Evolutionary conservation across 2,113 vertebrate species (phyloP), one percentile per base, ranked within the genome.

Genomic region (Ageneiosus marmoratus): DNA sequence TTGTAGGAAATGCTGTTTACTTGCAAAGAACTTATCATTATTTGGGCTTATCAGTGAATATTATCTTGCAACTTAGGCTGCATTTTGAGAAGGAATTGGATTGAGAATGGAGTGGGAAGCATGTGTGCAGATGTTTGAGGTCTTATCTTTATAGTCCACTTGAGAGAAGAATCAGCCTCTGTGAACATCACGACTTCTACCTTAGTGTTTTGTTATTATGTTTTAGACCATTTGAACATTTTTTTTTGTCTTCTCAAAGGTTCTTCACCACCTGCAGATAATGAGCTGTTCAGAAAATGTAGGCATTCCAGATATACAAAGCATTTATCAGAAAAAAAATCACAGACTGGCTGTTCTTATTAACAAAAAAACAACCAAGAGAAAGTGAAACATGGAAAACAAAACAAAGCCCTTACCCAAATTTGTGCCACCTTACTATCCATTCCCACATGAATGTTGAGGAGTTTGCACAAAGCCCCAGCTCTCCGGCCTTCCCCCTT

Each of bases 131-230:
- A 89, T 90, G 96, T 95, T 95, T 95, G 94, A 97, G 93, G 93
- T 92, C 48, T 75, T 93, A 94, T 95, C 95, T 96, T 95, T 98
- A 97, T 95, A 91, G 80, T 91, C 58, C 85, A 86, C 20, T 88
- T 85, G 85, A n/a, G n/a, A n/a, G n/a, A 83, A 88, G 84, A 86
- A 95, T 95, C 92, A 93, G 95, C 95, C 95, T 95, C 95, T 96
- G 93, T 94, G 93, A 95, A 96, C 95, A 96, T 96, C 95, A 96
- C 93, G 95, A 94, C 95, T 95, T 96, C 95, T 96, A 96, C 95
- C 95, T 96, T 78, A n/a, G n/a, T n/a, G n/a, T 62, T 3, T 29
- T 62, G 27, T 32, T 63, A 29, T 79, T 0, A 50, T 63, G 4
- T 44, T 69, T 69, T 69, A 9, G 34, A 37, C 8, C 10, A 44